Evolutionary conservation across 2,797 vertebrate species (phyloP).

Genomic region (Limosa lapponica): DNA sequence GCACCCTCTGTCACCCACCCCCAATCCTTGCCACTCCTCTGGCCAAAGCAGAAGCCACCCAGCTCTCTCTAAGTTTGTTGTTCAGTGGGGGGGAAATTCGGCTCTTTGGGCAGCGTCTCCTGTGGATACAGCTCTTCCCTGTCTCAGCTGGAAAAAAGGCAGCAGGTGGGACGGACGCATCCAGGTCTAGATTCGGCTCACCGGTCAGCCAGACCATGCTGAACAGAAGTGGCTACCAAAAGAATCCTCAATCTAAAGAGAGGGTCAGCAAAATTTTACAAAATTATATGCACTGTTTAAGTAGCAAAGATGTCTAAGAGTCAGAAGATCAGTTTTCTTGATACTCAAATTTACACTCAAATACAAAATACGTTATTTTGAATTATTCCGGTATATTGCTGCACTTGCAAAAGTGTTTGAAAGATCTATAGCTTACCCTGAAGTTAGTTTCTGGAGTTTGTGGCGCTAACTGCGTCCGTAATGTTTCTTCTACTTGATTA

Average conservation of each 20-base stretch:
- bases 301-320: constrained; percentile 49
- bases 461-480: constrained; percentile 83
- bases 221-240: constrained; percentile 30
- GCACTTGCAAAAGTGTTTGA: constrained; percentile 62
- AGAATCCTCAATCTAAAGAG: constrained; percentile 50
- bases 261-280: constrained; percentile 46
- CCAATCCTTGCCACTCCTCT: constrained; percentile 31
- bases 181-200: constrained; percentile 54
- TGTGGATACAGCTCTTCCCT: constrained; percentile 55
- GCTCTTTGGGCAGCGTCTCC: constrained; percentile 23
- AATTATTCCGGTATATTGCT: constrained; percentile 56
- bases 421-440: constrained; percentile 82
- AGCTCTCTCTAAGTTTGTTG: constrained; percentile 35
- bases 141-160: constrained; percentile 59
- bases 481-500: constrained; percentile 87
- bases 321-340: constrained; percentile 55
- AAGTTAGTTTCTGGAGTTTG: constrained; percentile 86
- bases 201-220: constrained; percentile 41
- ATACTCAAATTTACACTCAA: constrained; percentile 67
- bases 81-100: neutral
- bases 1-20: constrained; percentile 57
- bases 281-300: constrained; percentile 22
- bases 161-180: constrained; percentile 58
- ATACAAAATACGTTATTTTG: constrained; percentile 52
- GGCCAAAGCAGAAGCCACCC: constrained; percentile 55